Evolutionary conservation across 1,140 invertebrate species (phyloP).

Genomic region (Colletes latitarsis): DNA sequence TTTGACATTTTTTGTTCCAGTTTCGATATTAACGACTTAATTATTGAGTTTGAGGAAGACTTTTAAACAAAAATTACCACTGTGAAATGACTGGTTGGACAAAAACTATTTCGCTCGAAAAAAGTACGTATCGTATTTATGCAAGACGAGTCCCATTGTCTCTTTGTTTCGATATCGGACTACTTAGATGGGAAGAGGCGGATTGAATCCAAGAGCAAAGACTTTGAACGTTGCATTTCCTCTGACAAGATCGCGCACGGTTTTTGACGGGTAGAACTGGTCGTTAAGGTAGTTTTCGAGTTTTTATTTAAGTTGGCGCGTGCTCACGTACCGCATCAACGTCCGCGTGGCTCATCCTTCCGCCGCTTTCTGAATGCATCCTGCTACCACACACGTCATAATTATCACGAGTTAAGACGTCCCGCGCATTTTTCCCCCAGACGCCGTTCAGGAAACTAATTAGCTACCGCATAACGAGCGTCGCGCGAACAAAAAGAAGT

Average conservation of each 20-base stretch:
- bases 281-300: constrained; percentile 9
- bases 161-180: background rate
- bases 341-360: constrained; percentile 4
- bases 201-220: background rate
- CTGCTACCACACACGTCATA: constrained; percentile 4
- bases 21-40: no score
- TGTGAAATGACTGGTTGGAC: no score
- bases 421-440: constrained; percentile 26
- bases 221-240: background rate
- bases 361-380: constrained; percentile 14
- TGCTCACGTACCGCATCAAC: constrained; percentile 21
- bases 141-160: background rate
- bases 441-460: constrained; percentile 53
- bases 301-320: constrained; percentile 28
- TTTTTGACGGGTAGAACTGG: background rate
- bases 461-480: constrained; percentile 57
- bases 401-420: constrained; percentile 55
- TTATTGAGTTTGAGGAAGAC: no score
- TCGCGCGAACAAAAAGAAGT: constrained; percentile 44
- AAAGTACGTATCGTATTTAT: background rate
- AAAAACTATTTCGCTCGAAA: no score
- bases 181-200: background rate
- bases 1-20: no score
- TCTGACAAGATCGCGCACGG: background rate
- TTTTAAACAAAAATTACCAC: no score